These are phyloP conservation scores for Cheilosia urbana DNA, from an alignment of 2,888 invertebrate species.

Conservation along the genomic window DNA sequence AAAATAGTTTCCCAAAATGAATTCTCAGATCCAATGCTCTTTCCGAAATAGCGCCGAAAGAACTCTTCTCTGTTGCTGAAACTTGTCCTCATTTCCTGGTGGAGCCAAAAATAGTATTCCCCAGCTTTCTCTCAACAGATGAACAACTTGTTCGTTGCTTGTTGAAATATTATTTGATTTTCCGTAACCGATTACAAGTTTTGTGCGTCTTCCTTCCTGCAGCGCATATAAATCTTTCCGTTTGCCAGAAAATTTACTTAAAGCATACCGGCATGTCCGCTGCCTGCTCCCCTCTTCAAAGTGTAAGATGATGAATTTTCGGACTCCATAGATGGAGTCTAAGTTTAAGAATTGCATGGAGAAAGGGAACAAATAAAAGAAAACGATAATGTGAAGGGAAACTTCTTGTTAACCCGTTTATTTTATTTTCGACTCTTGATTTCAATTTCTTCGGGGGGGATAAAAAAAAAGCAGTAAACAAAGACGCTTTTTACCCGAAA, in stretches of 20 bases:
- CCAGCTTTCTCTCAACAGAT: conserved; percentile 58
- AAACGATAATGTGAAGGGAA: conserved; percentile 41
- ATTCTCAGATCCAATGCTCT: conserved; percentile 43
- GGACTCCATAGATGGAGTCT: conserved; percentile 8
- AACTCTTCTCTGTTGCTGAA: conserved; percentile 7
- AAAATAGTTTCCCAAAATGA: conserved; percentile 67
- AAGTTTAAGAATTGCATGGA: conserved; percentile 20
- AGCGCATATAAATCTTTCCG: conserved; percentile 48
- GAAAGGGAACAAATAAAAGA: not conserved
- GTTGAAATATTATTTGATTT: conserved; percentile 73
- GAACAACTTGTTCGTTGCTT: conserved; percentile 67
- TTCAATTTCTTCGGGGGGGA: conserved; percentile 54
- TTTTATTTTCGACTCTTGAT: conserved; percentile 55
- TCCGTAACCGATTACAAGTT: conserved; percentile 72
- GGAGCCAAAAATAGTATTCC: not conserved
- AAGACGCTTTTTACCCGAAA: conserved; percentile 26
- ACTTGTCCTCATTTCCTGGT: not conserved
- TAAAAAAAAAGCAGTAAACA: conserved; percentile 28
- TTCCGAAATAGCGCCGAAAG: conserved; percentile 2
- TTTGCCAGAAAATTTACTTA: conserved; percentile 43
- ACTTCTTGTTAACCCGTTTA: conserved; percentile 67
- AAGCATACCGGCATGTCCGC: conserved; percentile 1
- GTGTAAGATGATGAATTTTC: conserved; percentile 32
- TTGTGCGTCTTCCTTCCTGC: conserved; percentile 20
- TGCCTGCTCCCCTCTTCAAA: not conserved